A percentile compares a stretch with the other conserved stretches of the same genome.
These are phyloP conservation scores for Fissipunctia ypsillon DNA, from an alignment of 2,888 invertebrate genomes.

Conservation along the genomic window DNA sequence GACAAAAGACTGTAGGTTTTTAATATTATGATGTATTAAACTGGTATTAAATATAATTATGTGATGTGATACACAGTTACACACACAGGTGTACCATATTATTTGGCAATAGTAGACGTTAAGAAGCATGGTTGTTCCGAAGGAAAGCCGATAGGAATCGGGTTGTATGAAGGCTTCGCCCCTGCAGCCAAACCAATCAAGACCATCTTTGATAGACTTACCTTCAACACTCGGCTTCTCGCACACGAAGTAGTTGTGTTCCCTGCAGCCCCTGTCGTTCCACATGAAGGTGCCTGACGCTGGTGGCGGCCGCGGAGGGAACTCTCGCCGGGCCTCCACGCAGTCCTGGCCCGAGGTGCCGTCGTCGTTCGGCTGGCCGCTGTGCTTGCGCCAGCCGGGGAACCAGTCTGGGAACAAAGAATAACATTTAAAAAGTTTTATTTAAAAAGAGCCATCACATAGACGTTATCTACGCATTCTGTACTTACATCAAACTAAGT, in stretches of 20 bases:
- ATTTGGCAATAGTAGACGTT: too few relatives aligned
- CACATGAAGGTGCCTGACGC: conserved; percentile 92
- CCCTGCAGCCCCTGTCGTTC: conserved; percentile 95
- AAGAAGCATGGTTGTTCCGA: too few relatives aligned
- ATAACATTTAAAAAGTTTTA: not conserved
- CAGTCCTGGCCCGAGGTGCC: conserved; percentile 95
- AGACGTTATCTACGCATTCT: not conserved
- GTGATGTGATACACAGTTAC: too few relatives aligned
- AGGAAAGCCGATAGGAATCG: too few relatives aligned
- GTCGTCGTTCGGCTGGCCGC: conserved; percentile 95
- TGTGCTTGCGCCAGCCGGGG: conserved; percentile 94
- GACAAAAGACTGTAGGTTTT: too few relatives aligned
- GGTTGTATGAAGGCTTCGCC: too few relatives aligned
- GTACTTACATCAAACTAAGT: not conserved
- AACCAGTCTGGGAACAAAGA: conserved; percentile 93
- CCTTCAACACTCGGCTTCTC: conserved; percentile 93
- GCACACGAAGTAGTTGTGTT: conserved; percentile 94
- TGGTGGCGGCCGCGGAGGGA: conserved; percentile 90
- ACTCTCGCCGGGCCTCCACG: conserved; percentile 93
- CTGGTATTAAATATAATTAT: too few relatives aligned
- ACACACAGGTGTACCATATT: too few relatives aligned
- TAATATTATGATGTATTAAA: too few relatives aligned
- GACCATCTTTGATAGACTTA: too few relatives aligned
- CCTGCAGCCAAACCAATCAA: too few relatives aligned
- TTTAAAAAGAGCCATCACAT: not conserved